Conservation (phyloP, 2,888 invertebrate genomes). For the Strigamia transsilvanica region DNA sequence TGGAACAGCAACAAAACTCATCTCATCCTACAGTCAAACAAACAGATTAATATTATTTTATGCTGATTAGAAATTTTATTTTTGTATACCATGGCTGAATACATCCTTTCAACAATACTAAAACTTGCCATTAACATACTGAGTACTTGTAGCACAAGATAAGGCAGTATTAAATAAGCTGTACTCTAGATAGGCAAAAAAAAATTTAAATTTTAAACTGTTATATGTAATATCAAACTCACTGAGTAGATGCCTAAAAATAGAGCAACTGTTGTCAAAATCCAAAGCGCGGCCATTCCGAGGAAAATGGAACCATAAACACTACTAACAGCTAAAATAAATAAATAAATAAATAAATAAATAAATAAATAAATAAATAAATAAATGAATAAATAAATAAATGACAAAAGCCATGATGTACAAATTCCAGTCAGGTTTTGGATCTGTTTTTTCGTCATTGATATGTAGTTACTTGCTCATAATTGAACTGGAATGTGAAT, state of each 20-base stretch:
- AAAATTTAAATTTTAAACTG: not conserved
- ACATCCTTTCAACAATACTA: not conserved
- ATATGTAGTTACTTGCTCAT: no score
- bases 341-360: not conserved
- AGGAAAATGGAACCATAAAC: not conserved
- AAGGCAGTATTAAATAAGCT: not conserved
- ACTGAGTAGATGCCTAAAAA: not conserved
- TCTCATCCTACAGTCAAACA: not conserved
- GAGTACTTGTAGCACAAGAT: not conserved
- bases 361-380: no score
- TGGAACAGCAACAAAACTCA: constrained; percentile 9
- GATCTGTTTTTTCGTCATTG: no score
- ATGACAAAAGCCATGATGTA: no score
- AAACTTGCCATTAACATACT: not conserved
- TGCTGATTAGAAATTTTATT: no score
- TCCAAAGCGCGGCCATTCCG: not conserved
- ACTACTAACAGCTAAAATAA: not conserved
- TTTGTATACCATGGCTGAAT: not conserved
- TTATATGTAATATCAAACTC: not conserved
- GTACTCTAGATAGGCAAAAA: not conserved
- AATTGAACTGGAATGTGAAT: no score
- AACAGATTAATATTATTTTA: not conserved
- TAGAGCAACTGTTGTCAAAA: not conserved
- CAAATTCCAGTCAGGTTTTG: no score
- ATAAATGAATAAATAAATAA: no score